Evolutionary conservation across 2,797 vertebrate species (phyloP), one percentile per base, ranked within the genome.

Genomic region (Margarornis squamiger): DNA sequence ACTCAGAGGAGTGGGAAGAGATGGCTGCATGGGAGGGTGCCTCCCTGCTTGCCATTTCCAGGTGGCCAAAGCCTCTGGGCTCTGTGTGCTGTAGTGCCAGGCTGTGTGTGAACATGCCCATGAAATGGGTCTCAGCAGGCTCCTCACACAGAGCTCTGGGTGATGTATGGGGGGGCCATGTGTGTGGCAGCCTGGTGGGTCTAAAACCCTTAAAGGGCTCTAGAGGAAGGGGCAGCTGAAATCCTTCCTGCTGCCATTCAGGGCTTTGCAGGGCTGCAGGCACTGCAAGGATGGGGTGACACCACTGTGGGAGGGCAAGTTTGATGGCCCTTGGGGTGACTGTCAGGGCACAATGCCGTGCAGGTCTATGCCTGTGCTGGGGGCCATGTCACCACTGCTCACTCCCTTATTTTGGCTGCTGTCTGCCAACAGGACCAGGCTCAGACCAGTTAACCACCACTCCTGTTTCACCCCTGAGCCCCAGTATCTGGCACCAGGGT

Each of bases 121-220:
- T 61, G 66, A 63, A 71, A 75, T 7, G 13, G 15, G 20, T 65
- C 46, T 54, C 52, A 52, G n/a, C 16, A 51, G 67, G 38, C 3
- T 75, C 15, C 34, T 26, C 23, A 6, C 5, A 30, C 59, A 75
- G 36, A 79, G 49, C 32, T 23, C 51, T 66, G 34, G 54, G 26
- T 55, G 54, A 57, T 16, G 16, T 39, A 9, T 0, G 0, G 3
- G 5, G 10, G 36, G 59, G 11, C 19, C 39, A 32, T 3, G 19
- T 32, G 21, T 32, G 39, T 30, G 41, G 22, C 41, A n/a, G 32
- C 62, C 14, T 0, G 0, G 3, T 3, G 8, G 36, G 55, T 9
- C 20, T 85, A n/a, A 71, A 77, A 38, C 13, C 22, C 24, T 9
- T n/a, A 16, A 9, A 68, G 9, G 4, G 24, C 49, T 68, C 72